Conservation (phyloP, 2,113 vertebrate genomes). For the Chinchilla lanigera region DNA sequence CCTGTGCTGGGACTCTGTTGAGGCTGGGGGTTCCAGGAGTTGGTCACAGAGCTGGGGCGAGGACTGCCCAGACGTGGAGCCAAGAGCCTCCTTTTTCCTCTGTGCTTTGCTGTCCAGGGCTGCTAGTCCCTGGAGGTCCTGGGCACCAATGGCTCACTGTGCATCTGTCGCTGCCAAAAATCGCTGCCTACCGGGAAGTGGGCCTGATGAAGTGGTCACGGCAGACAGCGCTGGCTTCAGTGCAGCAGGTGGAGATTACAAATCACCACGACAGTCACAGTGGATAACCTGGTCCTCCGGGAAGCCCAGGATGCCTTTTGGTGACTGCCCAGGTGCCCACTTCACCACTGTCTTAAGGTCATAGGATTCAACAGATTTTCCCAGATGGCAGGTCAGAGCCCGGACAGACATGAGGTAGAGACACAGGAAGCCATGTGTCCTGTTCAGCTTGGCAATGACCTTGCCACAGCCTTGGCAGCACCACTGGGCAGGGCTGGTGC, state of each 20-base stretch:
- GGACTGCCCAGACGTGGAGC: neutral
- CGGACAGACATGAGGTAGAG: neutral
- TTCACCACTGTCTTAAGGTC: neutral
- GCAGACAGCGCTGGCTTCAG: neutral
- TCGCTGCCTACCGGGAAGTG: neutral
- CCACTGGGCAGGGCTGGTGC: neutral
- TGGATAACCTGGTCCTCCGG: neutral
- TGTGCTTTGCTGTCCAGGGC: neutral
- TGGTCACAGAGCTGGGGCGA: neutral
- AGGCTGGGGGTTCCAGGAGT: neutral
- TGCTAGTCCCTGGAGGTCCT: neutral
- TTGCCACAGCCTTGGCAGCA: neutral
- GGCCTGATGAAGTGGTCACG: neutral
- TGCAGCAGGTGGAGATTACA: neutral
- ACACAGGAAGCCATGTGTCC: too few relatives aligned
- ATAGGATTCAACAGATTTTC: neutral
- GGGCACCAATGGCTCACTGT: neutral
- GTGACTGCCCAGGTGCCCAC: neutral
- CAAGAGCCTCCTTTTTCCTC: neutral
- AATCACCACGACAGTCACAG: rapidly evolving
- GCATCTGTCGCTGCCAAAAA: neutral
- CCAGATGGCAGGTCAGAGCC: neutral
- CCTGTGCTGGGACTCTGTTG: neutral
- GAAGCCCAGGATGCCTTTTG: neutral
- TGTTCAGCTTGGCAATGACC: neutral